phyloP scores from a whole-genome alignment of 2,113 vertebrate genomes.

The Anoplopoma fimbria region DNA sequence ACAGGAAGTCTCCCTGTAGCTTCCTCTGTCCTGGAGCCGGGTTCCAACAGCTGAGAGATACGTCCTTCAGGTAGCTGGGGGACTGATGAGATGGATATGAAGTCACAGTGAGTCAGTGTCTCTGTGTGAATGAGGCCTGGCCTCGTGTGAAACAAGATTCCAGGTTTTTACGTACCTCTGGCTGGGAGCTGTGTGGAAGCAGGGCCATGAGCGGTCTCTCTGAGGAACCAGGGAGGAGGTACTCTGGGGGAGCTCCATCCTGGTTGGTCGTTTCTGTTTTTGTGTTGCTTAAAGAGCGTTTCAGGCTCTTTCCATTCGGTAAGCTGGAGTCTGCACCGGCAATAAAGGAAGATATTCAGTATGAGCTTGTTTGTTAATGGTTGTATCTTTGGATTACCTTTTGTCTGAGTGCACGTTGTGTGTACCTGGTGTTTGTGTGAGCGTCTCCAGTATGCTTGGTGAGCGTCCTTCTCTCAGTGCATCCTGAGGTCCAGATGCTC shows the following conservation, averaged over 20 bases:
- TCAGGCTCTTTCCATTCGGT: conserved; percentile 78
- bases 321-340: conserved; percentile 55
- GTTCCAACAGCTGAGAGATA: conserved; percentile 88
- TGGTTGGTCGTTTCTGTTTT: conserved; percentile 77
- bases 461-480: conserved; percentile 84
- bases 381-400: background rate
- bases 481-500: conserved; percentile 80
- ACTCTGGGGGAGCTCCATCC: conserved; percentile 82
- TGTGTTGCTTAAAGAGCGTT: conserved; percentile 79
- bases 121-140: background rate
- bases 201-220: conserved; percentile 83
- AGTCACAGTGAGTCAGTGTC: background rate
- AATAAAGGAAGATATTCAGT: background rate
- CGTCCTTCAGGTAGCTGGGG: conserved; percentile 78
- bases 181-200: conserved; percentile 79
- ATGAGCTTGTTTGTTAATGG: background rate
- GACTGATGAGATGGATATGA: conserved; percentile 62
- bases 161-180: conserved; percentile 46
- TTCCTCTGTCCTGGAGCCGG: conserved; percentile 87
- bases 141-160: background rate
- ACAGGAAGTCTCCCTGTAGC: conserved; percentile 87
- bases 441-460: conserved; percentile 79
- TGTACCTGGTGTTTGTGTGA: conserved; percentile 79
- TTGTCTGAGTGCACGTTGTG: background rate
- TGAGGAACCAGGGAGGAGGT: conserved; percentile 84